Base-by-base conservation (phyloP, 2,888 invertebrate species). In the Emmelina monodactyla region DNA sequence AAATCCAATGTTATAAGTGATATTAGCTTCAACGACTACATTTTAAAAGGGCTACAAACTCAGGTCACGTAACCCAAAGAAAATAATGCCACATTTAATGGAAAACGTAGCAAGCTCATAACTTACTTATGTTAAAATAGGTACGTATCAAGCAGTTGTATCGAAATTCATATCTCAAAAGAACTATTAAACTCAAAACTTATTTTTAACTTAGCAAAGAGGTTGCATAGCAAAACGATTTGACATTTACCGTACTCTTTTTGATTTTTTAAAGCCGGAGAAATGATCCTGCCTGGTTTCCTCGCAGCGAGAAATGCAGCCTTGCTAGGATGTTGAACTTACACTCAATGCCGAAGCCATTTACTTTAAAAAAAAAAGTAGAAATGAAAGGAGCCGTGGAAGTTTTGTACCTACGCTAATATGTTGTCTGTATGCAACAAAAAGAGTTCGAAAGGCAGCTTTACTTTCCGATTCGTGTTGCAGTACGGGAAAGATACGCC, bases 251-350 rank as follows among this genome's bases (percentile, higher is more conserved):
- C 28, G 29, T 42, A 29, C 35, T 31, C 43, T 43, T 46, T 53
- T 57, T 55, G 58, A 56, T 55, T 51, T 54, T 62, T 53, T 48
- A 35, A 40, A 50, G 39, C 41, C 41, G 66, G 72, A 75, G 75
- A 76, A 75, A 76, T 73, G 70, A 72, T 67, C 64, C 56, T 42
- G 50, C 46, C 58, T 54, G 58, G 57, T 62, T 64, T 58, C 59
- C 61, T 55, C 38, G 40, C 46, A 44, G 41, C 55, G 61, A 73
- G 73, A 73, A 72, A 73, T 70, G 71, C 55, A 56, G 50, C 76
- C 78, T 75, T 72, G 68, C 35, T 38, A 45, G 76, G 53, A 41
- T 75, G 49, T 46, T 60, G 73, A 70, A 68, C 71, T 55, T 40
- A 36, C 42, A 44, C 47, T 53, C 61, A 50, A 52, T 53, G 50